phyloP scores from a whole-genome alignment of 2,797 vertebrate species.

The Falco cherrug region DNA sequence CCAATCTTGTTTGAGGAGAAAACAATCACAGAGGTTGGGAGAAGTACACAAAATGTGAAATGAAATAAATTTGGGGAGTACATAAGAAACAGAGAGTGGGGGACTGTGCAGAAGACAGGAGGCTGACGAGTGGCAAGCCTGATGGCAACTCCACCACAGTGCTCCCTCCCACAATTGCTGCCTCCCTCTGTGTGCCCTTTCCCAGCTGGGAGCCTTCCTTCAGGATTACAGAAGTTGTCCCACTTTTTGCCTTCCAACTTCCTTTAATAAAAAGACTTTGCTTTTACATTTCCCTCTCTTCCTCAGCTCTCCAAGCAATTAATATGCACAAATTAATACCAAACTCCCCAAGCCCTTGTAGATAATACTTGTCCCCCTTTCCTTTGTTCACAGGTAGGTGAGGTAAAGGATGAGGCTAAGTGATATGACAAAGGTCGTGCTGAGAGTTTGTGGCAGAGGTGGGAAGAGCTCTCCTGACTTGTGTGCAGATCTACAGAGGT shows the following conservation, averaged over 20 bases:
- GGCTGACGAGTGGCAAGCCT: neutral
- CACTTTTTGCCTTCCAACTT: neutral
- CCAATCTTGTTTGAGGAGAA: neutral
- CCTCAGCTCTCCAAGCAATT: constrained; percentile 24
- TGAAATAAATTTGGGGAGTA: neutral
- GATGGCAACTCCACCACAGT: neutral
- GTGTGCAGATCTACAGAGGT: neutral
- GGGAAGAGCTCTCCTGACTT: neutral
- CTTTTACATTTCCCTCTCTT: neutral
- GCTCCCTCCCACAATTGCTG: neutral
- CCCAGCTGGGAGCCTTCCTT: neutral
- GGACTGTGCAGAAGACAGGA: neutral
- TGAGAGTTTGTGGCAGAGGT: neutral
- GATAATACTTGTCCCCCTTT: neutral
- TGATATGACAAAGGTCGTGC: neutral
- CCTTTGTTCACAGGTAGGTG: neutral
- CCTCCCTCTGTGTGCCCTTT: neutral
- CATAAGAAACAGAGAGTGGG: neutral
- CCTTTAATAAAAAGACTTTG: neutral
- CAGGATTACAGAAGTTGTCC: neutral
- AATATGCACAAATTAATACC: constrained; percentile 9
- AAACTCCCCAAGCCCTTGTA: neutral
- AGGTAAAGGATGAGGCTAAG: neutral
- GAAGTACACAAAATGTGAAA: neutral
- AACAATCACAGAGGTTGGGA: neutral